Evolutionary conservation across 2,888 invertebrate genomes (phyloP).

Genomic region (Eulithis testata): DNA sequence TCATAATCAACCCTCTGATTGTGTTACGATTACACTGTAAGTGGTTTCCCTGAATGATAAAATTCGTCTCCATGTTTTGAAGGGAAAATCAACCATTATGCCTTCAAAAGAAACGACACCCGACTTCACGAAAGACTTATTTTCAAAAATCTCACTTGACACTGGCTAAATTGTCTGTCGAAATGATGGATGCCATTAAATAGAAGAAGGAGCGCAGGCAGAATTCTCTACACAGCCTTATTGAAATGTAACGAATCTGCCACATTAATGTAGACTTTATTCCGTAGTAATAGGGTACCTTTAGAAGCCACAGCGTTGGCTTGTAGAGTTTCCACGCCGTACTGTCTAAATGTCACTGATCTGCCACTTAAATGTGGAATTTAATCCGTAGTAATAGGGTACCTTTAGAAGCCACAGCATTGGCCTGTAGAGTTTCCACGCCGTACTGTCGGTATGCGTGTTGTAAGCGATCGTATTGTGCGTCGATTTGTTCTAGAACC

Average conservation of each 20-base stretch:
- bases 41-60: too few species aligned
- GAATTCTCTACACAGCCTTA: too few species aligned
- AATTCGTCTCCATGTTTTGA: too few species aligned
- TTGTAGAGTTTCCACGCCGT: slow-evolving; percentile 75
- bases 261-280: not conserved
- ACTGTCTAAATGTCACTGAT: slow-evolving; percentile 52
- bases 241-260: not conserved
- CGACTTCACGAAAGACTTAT: too few species aligned
- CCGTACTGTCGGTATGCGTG: slow-evolving; percentile 82
- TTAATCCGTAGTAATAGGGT: slow-evolving; percentile 4
- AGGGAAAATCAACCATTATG: too few species aligned
- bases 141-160: too few species aligned
- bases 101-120: too few species aligned
- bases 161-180: too few species aligned
- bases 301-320: slow-evolving; percentile 46
- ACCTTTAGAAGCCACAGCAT: slow-evolving; percentile 27
- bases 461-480: slow-evolving; percentile 93
- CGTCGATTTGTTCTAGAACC: slow-evolving; percentile 92
- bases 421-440: slow-evolving; percentile 73
- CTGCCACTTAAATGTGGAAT: not conserved
- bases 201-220: too few species aligned
- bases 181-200: too few species aligned
- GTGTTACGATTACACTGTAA: too few species aligned
- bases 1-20: too few species aligned
- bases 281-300: slow-evolving; percentile 17